Percentiles rank a stretch among this genome's conserved stretches.
These are phyloP conservation scores for Lepus americanus DNA, from an alignment of 2,113 vertebrate genomes.

Conservation along the genomic window DNA sequence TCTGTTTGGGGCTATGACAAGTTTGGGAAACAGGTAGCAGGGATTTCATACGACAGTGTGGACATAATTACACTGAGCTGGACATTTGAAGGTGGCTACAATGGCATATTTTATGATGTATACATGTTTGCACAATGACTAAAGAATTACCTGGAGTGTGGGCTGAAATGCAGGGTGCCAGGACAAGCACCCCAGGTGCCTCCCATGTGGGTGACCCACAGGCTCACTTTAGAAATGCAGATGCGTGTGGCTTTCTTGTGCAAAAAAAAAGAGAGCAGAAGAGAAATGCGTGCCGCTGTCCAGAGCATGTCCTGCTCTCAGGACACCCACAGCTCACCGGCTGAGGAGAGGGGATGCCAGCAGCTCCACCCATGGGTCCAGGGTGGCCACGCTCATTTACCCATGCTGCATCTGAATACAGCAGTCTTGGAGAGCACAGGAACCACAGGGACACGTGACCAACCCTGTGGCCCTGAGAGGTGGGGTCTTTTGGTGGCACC, in stretches of 20 bases:
- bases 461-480: neutral
- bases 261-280: neutral
- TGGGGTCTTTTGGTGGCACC: neutral
- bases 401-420: neutral
- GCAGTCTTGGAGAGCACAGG: neutral
- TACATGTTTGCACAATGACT: neutral
- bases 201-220: neutral
- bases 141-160: neutral
- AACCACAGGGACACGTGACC: neutral
- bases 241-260: neutral
- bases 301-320: neutral
- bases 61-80: neutral
- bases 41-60: neutral
- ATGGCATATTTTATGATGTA: neutral
- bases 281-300: neutral
- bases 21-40: neutral
- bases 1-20: neutral
- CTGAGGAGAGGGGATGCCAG: neutral
- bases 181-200: neutral
- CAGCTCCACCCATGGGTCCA: rapidly evolving
- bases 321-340: too few species aligned
- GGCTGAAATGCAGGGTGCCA: neutral
- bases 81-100: neutral
- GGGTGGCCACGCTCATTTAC: too few species aligned
- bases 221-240: neutral